A percentile compares a stretch with the other conserved stretches of the same genome.
These are phyloP conservation scores for Drosophila rubida DNA, from an alignment of 2,888 invertebrate species.

Conservation along the genomic window DNA sequence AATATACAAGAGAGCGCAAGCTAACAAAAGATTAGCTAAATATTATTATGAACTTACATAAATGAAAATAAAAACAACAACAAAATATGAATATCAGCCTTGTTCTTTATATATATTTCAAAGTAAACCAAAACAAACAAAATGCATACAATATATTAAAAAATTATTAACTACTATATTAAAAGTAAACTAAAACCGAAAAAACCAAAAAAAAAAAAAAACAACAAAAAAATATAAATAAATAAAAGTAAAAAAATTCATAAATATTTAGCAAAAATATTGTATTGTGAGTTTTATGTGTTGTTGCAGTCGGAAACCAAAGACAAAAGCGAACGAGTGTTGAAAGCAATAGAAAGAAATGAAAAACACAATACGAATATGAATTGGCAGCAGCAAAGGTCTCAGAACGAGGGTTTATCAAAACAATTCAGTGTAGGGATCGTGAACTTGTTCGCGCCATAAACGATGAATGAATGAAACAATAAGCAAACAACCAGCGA, in stretches of 20 bases:
- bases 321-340: slow-evolving; percentile 33
- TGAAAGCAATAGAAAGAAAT: slow-evolving; percentile 34
- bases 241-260: slow-evolving; percentile 55
- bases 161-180: slow-evolving; percentile 76
- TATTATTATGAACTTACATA: slow-evolving; percentile 76
- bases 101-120: slow-evolving; percentile 81
- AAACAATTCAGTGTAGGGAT: slow-evolving; percentile 19
- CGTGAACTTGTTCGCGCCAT: slow-evolving; percentile 28
- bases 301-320: slow-evolving; percentile 80
- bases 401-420: slow-evolving; percentile 6
- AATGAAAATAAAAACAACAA: slow-evolving; percentile 45
- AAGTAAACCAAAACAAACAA: slow-evolving; percentile 56
- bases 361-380: slow-evolving; percentile 23
- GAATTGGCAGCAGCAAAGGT: slow-evolving; percentile 44
- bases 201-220: slow-evolving; percentile 58
- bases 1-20: slow-evolving; percentile 61
- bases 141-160: slow-evolving; percentile 71
- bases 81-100: slow-evolving; percentile 77
- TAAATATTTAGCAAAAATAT: slow-evolving; percentile 84
- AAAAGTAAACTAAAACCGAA: slow-evolving; percentile 63
- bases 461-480: slow-evolving; percentile 12
- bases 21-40: slow-evolving; percentile 67
- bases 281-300: slow-evolving; percentile 84
- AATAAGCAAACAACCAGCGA: slow-evolving; percentile 61
- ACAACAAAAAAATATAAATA: slow-evolving; percentile 57